Evolutionary conservation across 2,888 invertebrate genomes (phyloP), one percentile per base, ranked within the genome.

Genomic region (Caenorhabditis auriculariae): DNA sequence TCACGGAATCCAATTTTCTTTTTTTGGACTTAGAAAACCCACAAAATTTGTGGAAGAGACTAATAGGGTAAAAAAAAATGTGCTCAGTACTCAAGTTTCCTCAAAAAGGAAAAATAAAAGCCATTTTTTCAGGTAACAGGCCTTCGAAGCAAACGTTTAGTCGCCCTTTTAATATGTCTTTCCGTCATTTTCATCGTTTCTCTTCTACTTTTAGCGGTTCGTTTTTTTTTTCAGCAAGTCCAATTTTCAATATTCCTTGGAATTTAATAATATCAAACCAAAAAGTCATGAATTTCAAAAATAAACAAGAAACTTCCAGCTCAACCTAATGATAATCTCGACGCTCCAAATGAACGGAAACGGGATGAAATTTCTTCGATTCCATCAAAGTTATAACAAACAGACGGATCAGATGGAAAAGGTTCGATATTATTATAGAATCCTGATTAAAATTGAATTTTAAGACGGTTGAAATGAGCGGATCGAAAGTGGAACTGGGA

Each of bases 391-490:
- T 35, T 37, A 53, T 12, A 66, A 63, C 45, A 47, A 42, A 21
- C 54, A 63, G 29, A 67, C 53, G 5, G 49, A 54, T 4, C 43
- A 58, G 26, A 54, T 54, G 43, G 67, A 68, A 24, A 65, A 64
- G 38, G 69, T 70, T 12, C 9, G 49, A 19, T 1, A 9, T 27
- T 27, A 24, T 9, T 15, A 15, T 41, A 26, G 42, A 42, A 42
- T 43, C 9, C 15, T 29, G 6, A 19, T n/a, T 7, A 41, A 1
- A 2, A 12, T 12, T 47, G 6, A 21, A 41, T 4, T 54, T 63
- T 43, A 42, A 70, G 59, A 67, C 79, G n/a, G 77, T 80, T 5
- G 71, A 78, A 44, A 76, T 80, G 60, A 58, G 67, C 15, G 79
- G 77, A 3, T 55, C 65, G n/a, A 55, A 66, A 37, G 69, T 76